These are phyloP conservation scores for Drosophila histrio DNA, from an alignment of 2,888 invertebrate genomes.

Conservation along the genomic window DNA sequence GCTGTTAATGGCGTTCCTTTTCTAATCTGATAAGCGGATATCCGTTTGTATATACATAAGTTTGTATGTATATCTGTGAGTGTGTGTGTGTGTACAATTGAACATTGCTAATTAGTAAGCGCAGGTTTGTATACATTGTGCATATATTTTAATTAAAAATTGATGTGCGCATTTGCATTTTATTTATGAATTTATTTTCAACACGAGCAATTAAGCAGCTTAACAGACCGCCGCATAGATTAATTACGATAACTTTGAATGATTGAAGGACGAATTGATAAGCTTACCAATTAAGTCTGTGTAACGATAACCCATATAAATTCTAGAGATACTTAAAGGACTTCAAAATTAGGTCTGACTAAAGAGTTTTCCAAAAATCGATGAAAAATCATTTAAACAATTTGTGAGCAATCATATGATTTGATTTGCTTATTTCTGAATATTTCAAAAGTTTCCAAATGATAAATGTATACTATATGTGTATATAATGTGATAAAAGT, in stretches of 20 bases:
- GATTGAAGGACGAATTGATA: slow-evolving; percentile 17
- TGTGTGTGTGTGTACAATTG: slow-evolving; percentile 3
- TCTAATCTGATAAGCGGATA: slow-evolving; percentile 68
- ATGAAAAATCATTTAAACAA: neutral
- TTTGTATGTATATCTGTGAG: neutral
- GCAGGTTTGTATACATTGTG: slow-evolving; percentile 19
- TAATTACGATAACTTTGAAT: slow-evolving; percentile 39
- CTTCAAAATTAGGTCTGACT: neutral
- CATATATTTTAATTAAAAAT: slow-evolving; percentile 73
- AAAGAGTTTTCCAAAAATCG: neutral
- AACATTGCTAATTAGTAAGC: slow-evolving; percentile 51
- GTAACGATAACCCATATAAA: neutral
- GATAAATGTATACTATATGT: no score
- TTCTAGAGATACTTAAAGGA: neutral
- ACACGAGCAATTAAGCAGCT: slow-evolving; percentile 33
- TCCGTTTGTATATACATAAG: slow-evolving; percentile 32
- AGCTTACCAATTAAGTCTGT: slow-evolving; percentile 27
- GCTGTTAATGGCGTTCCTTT: slow-evolving; percentile 68
- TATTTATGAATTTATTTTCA: slow-evolving; percentile 62
- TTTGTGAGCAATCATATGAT: no score
- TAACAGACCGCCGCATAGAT: slow-evolving; percentile 32
- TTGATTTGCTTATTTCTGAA: neutral
- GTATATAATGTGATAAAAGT: no score
- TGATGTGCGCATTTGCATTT: slow-evolving; percentile 69
- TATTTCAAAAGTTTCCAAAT: no score